Base-by-base conservation (phyloP, 2,113 vertebrate genomes). In the Gopherus flavomarginatus region DNA sequence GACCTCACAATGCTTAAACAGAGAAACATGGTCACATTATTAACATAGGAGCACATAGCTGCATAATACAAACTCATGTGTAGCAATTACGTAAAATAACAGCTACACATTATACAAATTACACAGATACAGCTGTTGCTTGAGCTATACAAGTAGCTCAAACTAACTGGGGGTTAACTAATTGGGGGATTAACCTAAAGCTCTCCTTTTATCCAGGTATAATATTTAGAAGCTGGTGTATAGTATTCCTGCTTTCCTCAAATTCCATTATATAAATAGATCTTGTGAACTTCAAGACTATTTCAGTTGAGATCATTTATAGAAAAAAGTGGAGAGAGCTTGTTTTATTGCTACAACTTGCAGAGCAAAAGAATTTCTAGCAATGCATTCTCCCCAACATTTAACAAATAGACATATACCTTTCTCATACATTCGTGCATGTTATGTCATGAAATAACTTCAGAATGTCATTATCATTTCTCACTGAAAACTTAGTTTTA, bases 1-100 rank as follows among this genome's bases (percentile, higher is more conserved):
- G 88, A 82, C 49, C 75, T 88, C 1, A 0, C 17, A 79, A 6
- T 7, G 35, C 29, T 85, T 86, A 8, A 12, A 0, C 0, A 9
- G 80, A 57, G 0, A 0, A 81, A 90, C 26, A 19, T 38, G 29
- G 26, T 47, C 29, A 11, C 26, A 14, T 12, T 27, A 19, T 38
- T 75, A 53, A 14, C 38, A 89, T 31, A 90, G 11, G 83, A 87
- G 78, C 5, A 11, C 1, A 54, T 9, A 81, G 17, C 19, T 92
- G 26, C 26, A 24, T 44, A 77, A 27, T 44, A 27, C 11, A 6
- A 77, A 77, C 42, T 77, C 75, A 3, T 47, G 24, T 78, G 11
- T 77, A 42, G 21, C 72, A 44, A 12, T 44, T 44, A 24, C 22
- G 11, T 13, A 78, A 47, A 47, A 77, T 16, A 83, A 83, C 38